Evolutionary conservation across 2,797 vertebrate species (phyloP), one percentile per base, ranked within the genome.

Genomic region (Paratrypauchen microcephalus): DNA sequence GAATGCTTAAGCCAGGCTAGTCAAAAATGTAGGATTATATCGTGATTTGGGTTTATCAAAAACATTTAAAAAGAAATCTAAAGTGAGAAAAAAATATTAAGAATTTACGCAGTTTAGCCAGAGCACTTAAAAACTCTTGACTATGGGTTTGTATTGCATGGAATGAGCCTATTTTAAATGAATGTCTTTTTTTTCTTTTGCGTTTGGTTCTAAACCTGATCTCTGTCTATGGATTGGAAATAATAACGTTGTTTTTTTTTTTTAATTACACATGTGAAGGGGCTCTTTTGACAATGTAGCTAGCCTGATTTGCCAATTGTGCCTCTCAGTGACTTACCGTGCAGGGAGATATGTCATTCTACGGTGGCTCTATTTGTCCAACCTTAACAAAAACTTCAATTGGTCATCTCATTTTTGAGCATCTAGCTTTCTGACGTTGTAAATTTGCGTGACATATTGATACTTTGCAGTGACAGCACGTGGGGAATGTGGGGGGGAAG

Each of bases 251-350:
- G n/a, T n/a, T n/a, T 28, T 28, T 28, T 28, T 28, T 28, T 28
- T 28, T 28, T 28, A 28, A 90, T 5, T 11, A 21, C 90, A 85
- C 75, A 84, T 77, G 82, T 75, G 83, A 85, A 85, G 89, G 82
- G 89, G 89, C 89, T 92, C 86, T 87, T 86, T 28, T 74, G 88
- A 93, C 84, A 80, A 83, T 84, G 88, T 93, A 93, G 92, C 89
- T 92, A 92, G 88, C 90, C 88, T 89, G 89, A 91, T 85, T 93
- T 83, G 92, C 93, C 94, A 92, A 92, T 89, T 91, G 94, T 94
- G 94, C 94, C 94, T 94, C 92, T 87, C 91, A 86, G 86, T 87
- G 90, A 93, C 79, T 87, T 88, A 91, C 88, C 90, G 85, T 78
- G 87, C 87, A 83, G 84, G 86, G 83, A 78, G 66, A 85, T 85